Evolutionary conservation across 2,797 vertebrate genomes (phyloP), one percentile per base, ranked within the genome.

Genomic region (Manis pentadactyla): DNA sequence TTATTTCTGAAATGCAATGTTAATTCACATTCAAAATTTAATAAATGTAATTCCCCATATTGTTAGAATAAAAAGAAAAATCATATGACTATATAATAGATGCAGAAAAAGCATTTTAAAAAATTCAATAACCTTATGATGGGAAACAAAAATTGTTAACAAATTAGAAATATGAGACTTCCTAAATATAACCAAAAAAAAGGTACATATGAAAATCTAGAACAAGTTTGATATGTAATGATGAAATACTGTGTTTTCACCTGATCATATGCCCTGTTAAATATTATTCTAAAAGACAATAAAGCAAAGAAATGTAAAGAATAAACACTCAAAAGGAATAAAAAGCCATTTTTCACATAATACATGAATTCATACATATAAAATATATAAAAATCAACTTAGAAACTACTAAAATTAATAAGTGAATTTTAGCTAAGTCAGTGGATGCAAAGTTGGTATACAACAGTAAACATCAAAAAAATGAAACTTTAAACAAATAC

Each of bases 1-100:
- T 69, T 85, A 59, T 86, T 89, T 92, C 61, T 81, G 79, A 86
- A 95, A 92, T 69, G 5, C 21, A 85, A 64, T 31, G 46, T 31
- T 86, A 8, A 59, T 55, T 63, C 63, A 49, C 37, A 85, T 68
- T 64, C 31, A 84, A 81, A 79, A 92, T 57, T 59, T 17, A 83
- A 31, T 71, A 34, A 79, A 81, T 53, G 29, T 71, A 75, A 51
- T 59, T 42, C 14, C 59, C 10, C 23, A 81, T 15, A 53, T 37
- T 86, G 25, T 68, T 77, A 85, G 7, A 57, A 71, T 79, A 94
- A 46, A 87, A 63, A 49, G 19, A 85, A 61, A 46, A 90, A n/a
- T 85, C 31, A 87, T 68, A 57, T 53, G 12, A 69, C 71, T 42
- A 5, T 25, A 51, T 34, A 64, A 78, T 53, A 91, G 27, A 85